Conservation (phyloP, 2,797 vertebrate species). For the Karalla daura region DNA sequence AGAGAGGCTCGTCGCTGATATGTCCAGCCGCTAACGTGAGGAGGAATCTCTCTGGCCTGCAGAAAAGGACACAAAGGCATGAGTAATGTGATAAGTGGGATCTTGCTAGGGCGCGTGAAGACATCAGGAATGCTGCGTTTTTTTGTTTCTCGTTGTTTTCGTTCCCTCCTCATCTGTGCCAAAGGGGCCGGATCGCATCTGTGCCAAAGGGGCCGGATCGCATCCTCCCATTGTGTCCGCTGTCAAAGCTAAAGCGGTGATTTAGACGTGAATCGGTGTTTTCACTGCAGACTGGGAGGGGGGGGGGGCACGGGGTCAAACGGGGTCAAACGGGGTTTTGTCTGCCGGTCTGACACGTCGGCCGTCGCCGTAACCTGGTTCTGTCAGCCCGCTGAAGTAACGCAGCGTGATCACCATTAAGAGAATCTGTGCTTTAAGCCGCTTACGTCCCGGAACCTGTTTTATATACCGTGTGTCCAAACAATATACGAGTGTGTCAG, state of each 20-base stretch:
- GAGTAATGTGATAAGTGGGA: slow-evolving; percentile 75
- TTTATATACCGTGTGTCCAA: slow-evolving; percentile 11
- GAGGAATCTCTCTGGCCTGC: slow-evolving; percentile 73
- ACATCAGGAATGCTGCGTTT: slow-evolving; percentile 71
- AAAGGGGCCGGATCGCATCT: slow-evolving; percentile 55
- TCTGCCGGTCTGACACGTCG: slow-evolving; percentile 41
- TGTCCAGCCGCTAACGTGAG: slow-evolving; percentile 79
- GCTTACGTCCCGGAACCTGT: slow-evolving; percentile 31
- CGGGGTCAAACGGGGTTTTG: slow-evolving; percentile 56
- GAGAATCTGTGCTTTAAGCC: slow-evolving; percentile 40
- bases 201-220: slow-evolving; percentile 59
- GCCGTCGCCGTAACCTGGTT: slow-evolving; percentile 14
- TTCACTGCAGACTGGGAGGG: too few species aligned
- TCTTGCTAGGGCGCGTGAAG: slow-evolving; percentile 59
- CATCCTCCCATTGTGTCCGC: slow-evolving; percentile 67
- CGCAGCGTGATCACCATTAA: slow-evolving; percentile 15
- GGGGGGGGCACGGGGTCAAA: slow-evolving; percentile 26
- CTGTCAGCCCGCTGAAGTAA: slow-evolving; percentile 35
- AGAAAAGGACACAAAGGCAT: slow-evolving; percentile 75
- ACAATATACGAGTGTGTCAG: slow-evolving; percentile 23
- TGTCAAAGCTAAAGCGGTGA: slow-evolving; percentile 58
- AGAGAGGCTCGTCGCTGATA: slow-evolving; percentile 75
- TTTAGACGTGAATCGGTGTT: slow-evolving; percentile 58
- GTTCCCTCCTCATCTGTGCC: too few species aligned
- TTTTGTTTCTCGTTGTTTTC: too few species aligned